These are phyloP conservation scores for Drosophila helvetica DNA, from an alignment of 2,888 invertebrate species.

Conservation along the genomic window DNA sequence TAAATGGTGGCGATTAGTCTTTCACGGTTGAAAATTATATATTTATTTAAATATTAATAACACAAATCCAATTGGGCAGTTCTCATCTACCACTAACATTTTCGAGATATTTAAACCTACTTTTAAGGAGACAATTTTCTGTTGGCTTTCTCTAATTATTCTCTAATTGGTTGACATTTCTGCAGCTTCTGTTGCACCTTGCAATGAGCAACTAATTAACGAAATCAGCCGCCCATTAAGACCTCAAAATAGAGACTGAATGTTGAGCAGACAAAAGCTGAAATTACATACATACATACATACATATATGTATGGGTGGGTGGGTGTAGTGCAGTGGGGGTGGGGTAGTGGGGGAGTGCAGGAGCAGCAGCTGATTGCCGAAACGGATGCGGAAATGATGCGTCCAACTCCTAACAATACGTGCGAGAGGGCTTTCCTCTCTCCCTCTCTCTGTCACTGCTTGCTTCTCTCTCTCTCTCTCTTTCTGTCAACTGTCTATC, in stretches of 20 bases:
- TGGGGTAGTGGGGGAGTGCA: constrained; percentile 8
- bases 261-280: constrained; percentile 54
- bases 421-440: background rate
- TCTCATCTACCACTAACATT: no score
- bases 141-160: background rate
- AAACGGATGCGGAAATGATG: constrained; percentile 76
- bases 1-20: no score
- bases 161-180: background rate
- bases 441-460: constrained; percentile 3
- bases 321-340: background rate
- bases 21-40: no score
- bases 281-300: constrained; percentile 48
- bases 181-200: background rate
- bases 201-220: constrained; percentile 62
- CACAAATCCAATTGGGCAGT: no score
- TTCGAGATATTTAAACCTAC: no score
- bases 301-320: no score
- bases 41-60: no score
- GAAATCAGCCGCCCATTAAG: constrained; percentile 22
- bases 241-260: constrained; percentile 43
- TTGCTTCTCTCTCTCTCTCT: background rate
- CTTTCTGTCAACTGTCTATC: constrained; percentile 4
- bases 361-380: constrained; percentile 58
- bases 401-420: constrained; percentile 41
- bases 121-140: background rate